Conservation (phyloP, 2,797 vertebrate genomes). For the Cichlasoma orientale region DNA sequence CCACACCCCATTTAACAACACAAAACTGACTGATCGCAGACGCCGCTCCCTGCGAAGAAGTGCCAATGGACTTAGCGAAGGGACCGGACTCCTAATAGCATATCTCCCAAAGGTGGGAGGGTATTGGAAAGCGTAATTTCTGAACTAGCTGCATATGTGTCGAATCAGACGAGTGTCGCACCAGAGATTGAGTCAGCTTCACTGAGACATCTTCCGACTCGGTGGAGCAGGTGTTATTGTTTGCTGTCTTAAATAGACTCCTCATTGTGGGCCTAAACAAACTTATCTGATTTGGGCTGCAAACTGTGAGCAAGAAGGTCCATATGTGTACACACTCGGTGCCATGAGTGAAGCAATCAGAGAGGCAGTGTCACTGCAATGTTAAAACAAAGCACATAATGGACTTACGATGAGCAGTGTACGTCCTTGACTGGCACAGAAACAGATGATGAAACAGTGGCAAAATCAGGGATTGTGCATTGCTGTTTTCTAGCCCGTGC, state of each 20-base stretch:
- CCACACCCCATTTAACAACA: slow-evolving; percentile 67
- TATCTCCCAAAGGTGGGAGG: slow-evolving; percentile 30
- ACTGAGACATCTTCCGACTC: slow-evolving; percentile 41
- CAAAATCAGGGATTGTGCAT: neutral
- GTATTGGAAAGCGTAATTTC: slow-evolving; percentile 49
- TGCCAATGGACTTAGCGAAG: slow-evolving; percentile 33
- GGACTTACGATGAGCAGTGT: neutral
- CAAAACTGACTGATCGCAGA: slow-evolving; percentile 52
- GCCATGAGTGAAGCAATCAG: slow-evolving; percentile 10
- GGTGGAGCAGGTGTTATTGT: slow-evolving; percentile 63
- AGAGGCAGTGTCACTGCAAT: neutral
- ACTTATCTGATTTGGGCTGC: slow-evolving; percentile 30
- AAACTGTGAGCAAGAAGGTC: slow-evolving; percentile 24
- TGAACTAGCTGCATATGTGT: slow-evolving; percentile 42
- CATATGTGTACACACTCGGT: slow-evolving; percentile 16
- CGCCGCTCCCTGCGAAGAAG: slow-evolving; percentile 31
- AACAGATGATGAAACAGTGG: slow-evolving; percentile 18
- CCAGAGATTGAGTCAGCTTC: slow-evolving; percentile 41
- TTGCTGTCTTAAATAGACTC: slow-evolving; percentile 43
- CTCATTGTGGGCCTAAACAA: slow-evolving; percentile 30
- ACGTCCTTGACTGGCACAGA: neutral
- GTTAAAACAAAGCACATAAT: slow-evolving; percentile 8
- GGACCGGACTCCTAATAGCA: slow-evolving; percentile 37
- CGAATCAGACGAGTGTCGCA: slow-evolving; percentile 23
- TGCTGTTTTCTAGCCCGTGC: neutral